Evolutionary conservation across 2,113 vertebrate genomes (phyloP).

Genomic region (Callorhinus ursinus): DNA sequence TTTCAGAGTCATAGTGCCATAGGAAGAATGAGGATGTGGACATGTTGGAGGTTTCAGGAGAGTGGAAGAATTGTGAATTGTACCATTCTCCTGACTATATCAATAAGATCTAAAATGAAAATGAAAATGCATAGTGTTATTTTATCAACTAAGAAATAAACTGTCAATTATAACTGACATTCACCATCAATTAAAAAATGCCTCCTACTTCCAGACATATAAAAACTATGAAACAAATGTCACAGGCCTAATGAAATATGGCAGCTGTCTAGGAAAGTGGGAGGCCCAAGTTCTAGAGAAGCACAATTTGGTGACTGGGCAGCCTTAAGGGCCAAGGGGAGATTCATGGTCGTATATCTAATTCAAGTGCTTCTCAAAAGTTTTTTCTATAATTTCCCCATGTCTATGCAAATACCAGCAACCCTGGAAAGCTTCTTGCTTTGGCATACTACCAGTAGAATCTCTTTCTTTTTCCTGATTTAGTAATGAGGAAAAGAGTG

Average conservation of each 20-base stretch:
- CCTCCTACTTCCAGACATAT: conserved; percentile 5
- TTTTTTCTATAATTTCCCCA: neutral
- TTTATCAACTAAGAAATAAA: neutral
- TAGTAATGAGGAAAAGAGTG: neutral
- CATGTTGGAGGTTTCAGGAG: neutral
- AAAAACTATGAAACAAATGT: neutral
- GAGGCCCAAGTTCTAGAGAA: neutral
- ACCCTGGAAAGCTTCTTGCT: neutral
- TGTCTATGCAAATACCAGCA: neutral
- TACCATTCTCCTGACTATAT: neutral
- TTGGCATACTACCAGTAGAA: neutral
- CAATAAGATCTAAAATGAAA: neutral
- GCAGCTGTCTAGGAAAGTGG: neutral
- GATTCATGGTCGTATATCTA: neutral
- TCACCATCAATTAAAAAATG: neutral
- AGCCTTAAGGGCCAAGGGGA: neutral
- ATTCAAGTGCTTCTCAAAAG: neutral
- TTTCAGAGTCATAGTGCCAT: neutral
- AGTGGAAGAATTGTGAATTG: neutral
- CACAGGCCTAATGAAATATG: neutral
- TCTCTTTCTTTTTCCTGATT: neutral
- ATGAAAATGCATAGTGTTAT: neutral
- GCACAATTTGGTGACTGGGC: neutral
- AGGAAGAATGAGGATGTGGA: neutral
- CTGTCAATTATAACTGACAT: neutral